Evolutionary conservation across 2,888 invertebrate genomes (phyloP), one percentile per base, ranked within the genome.

Genomic region (Digitonthophagus gazella): DNA sequence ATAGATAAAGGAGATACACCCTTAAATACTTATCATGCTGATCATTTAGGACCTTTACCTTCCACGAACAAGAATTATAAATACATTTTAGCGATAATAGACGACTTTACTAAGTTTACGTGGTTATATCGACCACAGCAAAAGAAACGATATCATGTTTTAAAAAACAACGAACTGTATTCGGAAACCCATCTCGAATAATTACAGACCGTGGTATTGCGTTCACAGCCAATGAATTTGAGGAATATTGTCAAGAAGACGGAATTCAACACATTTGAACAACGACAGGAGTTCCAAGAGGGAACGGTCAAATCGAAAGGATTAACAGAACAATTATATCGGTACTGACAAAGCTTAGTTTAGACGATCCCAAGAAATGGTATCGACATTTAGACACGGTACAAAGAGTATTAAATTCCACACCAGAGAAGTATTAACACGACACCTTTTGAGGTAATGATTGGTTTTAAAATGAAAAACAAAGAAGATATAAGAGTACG

Each of bases 11-110:
- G 57, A 6, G 75, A 74, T 5, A 19, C 28, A 1, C 80, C 79
- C 6, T 67, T 79, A 5, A 58, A 75, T 15, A 78, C 78, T 0
- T 76, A 75, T 44, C 80, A 80, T 68, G 65, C 77, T 3, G 80
- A 80, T 69, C 77, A 79, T 70, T 65, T 80, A 15, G 78, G 80
- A n/a, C 80, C 79, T 3, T 70, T 81, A 68, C 65, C 71, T 1
- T 67, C 75, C 16, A 80, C 78, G 0, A 71, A 72, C 11, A 79
- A 79, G 66, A 71, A 71, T 15, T 78, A 78, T 64, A 71, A 74
- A 18, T 71, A 79, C 66, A 71, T 80, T 14, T 75, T 80, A 4
- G 77, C 70, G 0, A 72, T 80, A 0, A 69, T 79, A 3, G 80
- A 81, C 58, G 57, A 72, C 71, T 67, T 70, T 15, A 57, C 61